These are phyloP conservation scores for Taurulus bubalis DNA, from an alignment of 2,113 vertebrate species.

Conservation along the genomic window DNA sequence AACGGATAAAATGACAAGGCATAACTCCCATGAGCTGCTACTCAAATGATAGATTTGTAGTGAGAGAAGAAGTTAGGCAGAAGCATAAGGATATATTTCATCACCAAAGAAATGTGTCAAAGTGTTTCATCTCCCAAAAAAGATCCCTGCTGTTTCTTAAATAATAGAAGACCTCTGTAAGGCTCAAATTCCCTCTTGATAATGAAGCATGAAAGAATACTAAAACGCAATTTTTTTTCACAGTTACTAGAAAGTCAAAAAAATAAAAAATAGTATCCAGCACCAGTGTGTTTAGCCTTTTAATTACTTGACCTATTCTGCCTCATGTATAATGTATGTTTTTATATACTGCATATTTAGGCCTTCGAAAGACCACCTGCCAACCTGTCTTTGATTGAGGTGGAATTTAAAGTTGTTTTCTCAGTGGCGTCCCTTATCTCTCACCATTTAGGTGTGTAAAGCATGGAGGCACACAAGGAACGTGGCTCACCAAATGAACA, in stretches of 20 bases:
- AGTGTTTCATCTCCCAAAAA: constrained; percentile 50
- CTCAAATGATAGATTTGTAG: constrained; percentile 67
- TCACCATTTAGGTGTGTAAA: background rate
- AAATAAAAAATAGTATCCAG: background rate
- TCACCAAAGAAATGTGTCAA: constrained; percentile 59
- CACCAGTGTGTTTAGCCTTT: background rate
- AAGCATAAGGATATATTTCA: constrained; percentile 56
- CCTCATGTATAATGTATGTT: background rate
- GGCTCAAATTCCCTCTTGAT: constrained; percentile 12
- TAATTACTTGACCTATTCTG: background rate
- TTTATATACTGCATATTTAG: background rate
- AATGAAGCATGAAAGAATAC: constrained; percentile 33
- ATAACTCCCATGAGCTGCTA: constrained; percentile 55
- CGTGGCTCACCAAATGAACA: background rate
- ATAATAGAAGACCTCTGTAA: constrained; percentile 43
- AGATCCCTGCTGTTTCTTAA: constrained; percentile 50
- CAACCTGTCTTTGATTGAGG: background rate
- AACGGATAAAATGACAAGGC: constrained; percentile 36
- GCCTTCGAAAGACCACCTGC: background rate
- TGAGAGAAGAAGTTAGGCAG: constrained; percentile 32
- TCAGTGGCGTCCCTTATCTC: background rate
- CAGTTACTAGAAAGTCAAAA: background rate
- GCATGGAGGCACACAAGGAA: background rate
- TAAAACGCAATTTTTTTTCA: constrained; percentile 44
- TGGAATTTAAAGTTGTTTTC: background rate